These are phyloP conservation scores for Drosophila lacicola DNA, from an alignment of 2,888 invertebrate genomes.

Conservation along the genomic window DNA sequence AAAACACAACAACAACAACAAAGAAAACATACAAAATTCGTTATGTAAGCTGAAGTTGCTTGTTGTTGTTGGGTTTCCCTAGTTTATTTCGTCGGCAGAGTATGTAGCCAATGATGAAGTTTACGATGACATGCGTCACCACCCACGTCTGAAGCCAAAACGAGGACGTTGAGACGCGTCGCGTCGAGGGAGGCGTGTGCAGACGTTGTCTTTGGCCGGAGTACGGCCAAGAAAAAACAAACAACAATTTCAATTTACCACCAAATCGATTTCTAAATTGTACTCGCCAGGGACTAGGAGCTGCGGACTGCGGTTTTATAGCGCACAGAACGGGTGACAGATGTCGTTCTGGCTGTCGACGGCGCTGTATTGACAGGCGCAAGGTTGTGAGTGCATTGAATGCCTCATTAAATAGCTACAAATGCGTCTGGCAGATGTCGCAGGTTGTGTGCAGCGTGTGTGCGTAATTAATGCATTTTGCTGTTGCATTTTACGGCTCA, in stretches of 20 bases:
- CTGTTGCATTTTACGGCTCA: conserved; percentile 68
- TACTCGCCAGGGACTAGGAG: conserved; percentile 45
- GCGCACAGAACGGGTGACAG: conserved; percentile 70
- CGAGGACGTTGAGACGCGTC: conserved; percentile 20
- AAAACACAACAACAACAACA: conserved; percentile 13
- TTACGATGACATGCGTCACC: conserved; percentile 84
- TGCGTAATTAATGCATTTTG: conserved; percentile 77
- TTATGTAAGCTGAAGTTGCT: conserved; percentile 65
- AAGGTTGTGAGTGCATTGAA: conserved; percentile 75
- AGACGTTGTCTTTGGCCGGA: conserved; percentile 34
- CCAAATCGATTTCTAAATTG: conserved; percentile 75
- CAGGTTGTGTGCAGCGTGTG: conserved; percentile 50
- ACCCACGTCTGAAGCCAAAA: conserved; percentile 71
- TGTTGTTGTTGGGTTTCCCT: conserved; percentile 38
- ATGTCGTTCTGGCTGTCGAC: conserved; percentile 54
- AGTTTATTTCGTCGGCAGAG: conserved; percentile 32
- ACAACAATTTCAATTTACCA: conserved; percentile 75
- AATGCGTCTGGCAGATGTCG: conserved; percentile 48
- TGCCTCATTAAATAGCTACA: conserved; percentile 80
- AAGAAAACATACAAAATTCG: conserved; percentile 47
- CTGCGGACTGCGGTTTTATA: conserved; percentile 69
- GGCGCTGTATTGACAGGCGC: conserved; percentile 67
- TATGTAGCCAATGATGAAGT: conserved; percentile 73
- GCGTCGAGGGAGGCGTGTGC: conserved; percentile 57
- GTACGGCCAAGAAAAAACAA: conserved; percentile 53